Base-by-base conservation (phyloP, 2,113 vertebrate species). In the Strix aluco region DNA sequence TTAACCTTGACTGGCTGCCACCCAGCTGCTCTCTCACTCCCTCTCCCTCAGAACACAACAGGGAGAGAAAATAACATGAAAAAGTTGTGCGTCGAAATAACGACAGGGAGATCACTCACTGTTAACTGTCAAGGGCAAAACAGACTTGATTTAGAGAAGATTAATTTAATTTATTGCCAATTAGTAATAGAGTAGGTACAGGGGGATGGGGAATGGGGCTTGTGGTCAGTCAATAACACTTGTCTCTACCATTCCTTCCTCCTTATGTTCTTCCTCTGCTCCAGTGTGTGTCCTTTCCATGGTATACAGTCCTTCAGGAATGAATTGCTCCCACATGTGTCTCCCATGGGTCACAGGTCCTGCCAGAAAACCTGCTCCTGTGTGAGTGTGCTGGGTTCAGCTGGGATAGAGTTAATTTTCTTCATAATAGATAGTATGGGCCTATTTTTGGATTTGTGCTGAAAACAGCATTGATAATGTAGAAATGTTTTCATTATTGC, bases 321-420 rank as follows among this genome's bases (percentile, higher is more conserved):
- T 1, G 0, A 59, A 61, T 5, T 25, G 2, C 49, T 70, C 21
- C 20, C 46, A 11, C 2, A 0, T 44, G 25, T 16, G 10, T 62
- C 8, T 6, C 14, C 9, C 11, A 22, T 2, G 2, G 7, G 30
- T 72, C 22, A 46, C 46, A 83, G 5, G 2, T 57, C 38, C 19
- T 23, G 11, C 19, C 47, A 72, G 58, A 15, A 81, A 90, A n/a
- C 26, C 14, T 62, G 26, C 6, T 59, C 30, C 34, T 38, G 2
- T 5, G 46, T 47, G 46, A 21, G 46, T 21, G 46, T 47, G 19
- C 46, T 47, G 46, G 46, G 18, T 47, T 47, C 18, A 21, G 46
- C 20, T 47, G 46, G 20, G 46, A 47, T 47, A 19, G 18, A 21
- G 46, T 47, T 47, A 21, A 47, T 47, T 47, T 47, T 47, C 46